These are phyloP conservation scores for Muschampia plurimacula DNA, from an alignment of 2,888 invertebrate species.

Conservation along the genomic window DNA sequence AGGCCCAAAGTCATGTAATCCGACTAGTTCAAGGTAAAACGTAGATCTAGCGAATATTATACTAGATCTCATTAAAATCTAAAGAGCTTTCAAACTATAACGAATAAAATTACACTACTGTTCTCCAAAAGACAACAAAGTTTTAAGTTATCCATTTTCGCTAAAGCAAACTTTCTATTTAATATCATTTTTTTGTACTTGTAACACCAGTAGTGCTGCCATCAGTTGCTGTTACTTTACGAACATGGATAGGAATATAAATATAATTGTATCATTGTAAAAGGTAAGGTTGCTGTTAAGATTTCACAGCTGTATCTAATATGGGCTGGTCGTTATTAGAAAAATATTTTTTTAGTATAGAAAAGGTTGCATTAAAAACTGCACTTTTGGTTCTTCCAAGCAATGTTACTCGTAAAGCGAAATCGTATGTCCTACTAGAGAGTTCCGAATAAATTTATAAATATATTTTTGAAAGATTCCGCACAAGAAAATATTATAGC, in stretches of 20 bases:
- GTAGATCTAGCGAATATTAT: constrained; percentile 53
- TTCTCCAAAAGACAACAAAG: constrained; percentile 65
- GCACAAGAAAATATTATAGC: constrained; percentile 1
- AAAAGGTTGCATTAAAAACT: constrained; percentile 67
- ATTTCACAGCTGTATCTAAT: constrained; percentile 39
- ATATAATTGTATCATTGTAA: constrained; percentile 25
- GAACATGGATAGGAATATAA: constrained; percentile 18
- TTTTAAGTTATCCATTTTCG: constrained; percentile 62
- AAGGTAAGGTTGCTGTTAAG: constrained; percentile 45
- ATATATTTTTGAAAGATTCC: neutral
- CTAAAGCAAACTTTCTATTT: constrained; percentile 51
- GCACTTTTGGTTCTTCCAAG: constrained; percentile 54
- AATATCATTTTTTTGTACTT: constrained; percentile 25
- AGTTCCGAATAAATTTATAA: neutral
- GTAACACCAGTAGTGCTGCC: neutral
- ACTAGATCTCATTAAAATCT: constrained; percentile 66
- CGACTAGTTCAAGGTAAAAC: constrained; percentile 65
- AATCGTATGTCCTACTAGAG: neutral
- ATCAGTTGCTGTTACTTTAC: constrained; percentile 1
- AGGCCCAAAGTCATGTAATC: constrained; percentile 59
- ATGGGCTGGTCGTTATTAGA: constrained; percentile 59
- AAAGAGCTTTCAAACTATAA: constrained; percentile 72
- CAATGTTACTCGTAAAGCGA: constrained; percentile 50
- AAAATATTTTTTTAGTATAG: constrained; percentile 75
- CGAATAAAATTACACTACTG: constrained; percentile 64